Evolutionary conservation across 2,113 vertebrate species (phyloP), one percentile per base, ranked within the genome.

Genomic region (Tragelaphus buxtoni): DNA sequence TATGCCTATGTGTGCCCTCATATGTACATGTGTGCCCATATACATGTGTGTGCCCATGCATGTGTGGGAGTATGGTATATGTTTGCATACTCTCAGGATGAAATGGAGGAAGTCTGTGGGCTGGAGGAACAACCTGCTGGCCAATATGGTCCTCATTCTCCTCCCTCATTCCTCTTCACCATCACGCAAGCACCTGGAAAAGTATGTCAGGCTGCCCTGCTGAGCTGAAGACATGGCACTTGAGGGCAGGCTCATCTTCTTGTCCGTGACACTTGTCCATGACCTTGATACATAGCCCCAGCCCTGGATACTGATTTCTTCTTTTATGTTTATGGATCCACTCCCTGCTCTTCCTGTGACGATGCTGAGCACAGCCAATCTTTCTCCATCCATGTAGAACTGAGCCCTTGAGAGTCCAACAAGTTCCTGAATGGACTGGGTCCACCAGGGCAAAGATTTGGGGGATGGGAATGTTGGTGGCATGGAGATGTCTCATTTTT

Each of bases 201-300:
- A 32, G 11, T 14, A 0, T 0, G 0, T 26, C 39, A 45, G 17
- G 24, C 28, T 65, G 69, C 28, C 58, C 39, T 32, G 7, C 45
- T 55, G 45, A n/a, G 51, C 49, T 12, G 5, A 47, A 83, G 58
- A 6, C 12, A 30, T 2, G 9, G 22, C 47, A n/a, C 14, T 3
- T 8, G 12, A 35, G 10, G 32, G 26, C 32, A 0, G 1, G 2
- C 16, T 55, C 22, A n/a, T 18, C 60, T 90, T 51, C 72, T n/a
- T 42, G 17, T 47, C 53, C 5, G 2, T 39, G 60, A 72, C 35
- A 32, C 10, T 63, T 42, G n/a, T 51, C 35, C n/a, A 32, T 39
- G 35, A 28, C 16, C 32, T n/a, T 1, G 12, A 4, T 0, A 4
- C 7, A 13, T 0, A 51, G 55, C 42, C 9, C 2, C 39, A 22